Evolutionary conservation across 2,113 vertebrate species (phyloP), one percentile per base, ranked within the genome.

Genomic region (Etheostoma spectabile): DNA sequence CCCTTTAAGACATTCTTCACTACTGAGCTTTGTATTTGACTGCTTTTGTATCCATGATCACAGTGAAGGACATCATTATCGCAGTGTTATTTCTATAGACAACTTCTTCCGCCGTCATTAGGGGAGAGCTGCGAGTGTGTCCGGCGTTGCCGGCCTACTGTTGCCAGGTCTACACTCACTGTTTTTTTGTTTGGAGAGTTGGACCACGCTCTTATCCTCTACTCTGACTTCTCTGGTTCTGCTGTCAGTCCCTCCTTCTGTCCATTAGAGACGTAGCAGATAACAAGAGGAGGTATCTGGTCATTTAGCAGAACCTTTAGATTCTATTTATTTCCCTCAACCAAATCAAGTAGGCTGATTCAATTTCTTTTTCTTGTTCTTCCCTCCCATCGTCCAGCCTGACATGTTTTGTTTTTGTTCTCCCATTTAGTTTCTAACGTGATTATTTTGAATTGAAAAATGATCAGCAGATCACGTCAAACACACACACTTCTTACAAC

Each of bases 141-240:
- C 57, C 27, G 35, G 53, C 13, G 33, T 60, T 46, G 24, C 75
- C 51, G 64, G 49, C 24, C 71, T 4, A 46, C 79, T 14, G 84
- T 49, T 83, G 76, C 70, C 79, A 66, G 70, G 79, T 74, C 48
- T 57, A 6, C 76, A 4, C 48, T 73, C 48, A 11, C 46, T 61
- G 46, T 72, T 22, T 64, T 42, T 80, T 21, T 74, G 80, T 82
- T 75, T 83, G 33, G 35, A 19, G 57, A 77, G 35, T 74, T 80
- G 79, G 59, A 74, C 11, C 59, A 51, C 11, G 19, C n/a, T 61
- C 66, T 42, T 35, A 55, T 71, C 51, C 62, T 77, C 45, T 19
- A 22, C 59, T 61, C 72, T 51, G 13, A 65, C 48, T 30, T 63
- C 65, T 74, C 48, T 88, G 84, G 70, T 89, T 90, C 66, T 83